Conservation (phyloP, 2,113 vertebrate genomes). For the Alligator mississippiensis region DNA sequence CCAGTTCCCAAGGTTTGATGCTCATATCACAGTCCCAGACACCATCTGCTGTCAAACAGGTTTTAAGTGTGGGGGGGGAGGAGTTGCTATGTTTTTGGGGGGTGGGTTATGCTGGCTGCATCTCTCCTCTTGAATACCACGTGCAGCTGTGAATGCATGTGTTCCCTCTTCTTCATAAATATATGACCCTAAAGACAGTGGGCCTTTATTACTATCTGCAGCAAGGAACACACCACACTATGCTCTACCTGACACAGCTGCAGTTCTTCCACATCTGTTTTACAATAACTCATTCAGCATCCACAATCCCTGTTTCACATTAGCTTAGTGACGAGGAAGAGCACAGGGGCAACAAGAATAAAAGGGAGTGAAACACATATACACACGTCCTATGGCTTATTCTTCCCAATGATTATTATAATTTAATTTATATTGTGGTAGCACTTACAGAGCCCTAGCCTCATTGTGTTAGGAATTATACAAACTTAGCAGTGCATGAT, state of each 20-base stretch:
- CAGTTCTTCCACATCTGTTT: slow-evolving; percentile 26
- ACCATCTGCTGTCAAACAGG: slow-evolving; percentile 29
- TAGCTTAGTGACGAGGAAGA: background rate
- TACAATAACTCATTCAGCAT: background rate
- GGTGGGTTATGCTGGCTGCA: slow-evolving; percentile 8
- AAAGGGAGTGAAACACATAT: background rate
- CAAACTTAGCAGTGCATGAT: background rate
- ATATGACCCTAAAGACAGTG: slow-evolving; percentile 1
- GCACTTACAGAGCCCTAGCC: background rate
- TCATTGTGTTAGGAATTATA: background rate
- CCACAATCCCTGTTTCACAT: background rate
- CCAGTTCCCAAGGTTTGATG: background rate
- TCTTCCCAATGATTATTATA: background rate
- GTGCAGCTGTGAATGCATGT: background rate
- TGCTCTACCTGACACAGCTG: background rate
- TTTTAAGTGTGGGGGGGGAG: background rate
- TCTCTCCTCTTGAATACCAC: slow-evolving; percentile 37
- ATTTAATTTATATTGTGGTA: slow-evolving; percentile 1
- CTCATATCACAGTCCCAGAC: background rate
- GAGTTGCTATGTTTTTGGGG: no score
- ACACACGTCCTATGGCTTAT: background rate
- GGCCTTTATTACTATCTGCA: slow-evolving; percentile 31
- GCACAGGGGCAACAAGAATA: slow-evolving; percentile 21
- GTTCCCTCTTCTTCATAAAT: slow-evolving; percentile 38
- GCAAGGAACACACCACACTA: background rate